Conservation (phyloP, 30 jellyfish, hydroid and myxozoan species). For the Clytia hemisphaerica region DNA sequence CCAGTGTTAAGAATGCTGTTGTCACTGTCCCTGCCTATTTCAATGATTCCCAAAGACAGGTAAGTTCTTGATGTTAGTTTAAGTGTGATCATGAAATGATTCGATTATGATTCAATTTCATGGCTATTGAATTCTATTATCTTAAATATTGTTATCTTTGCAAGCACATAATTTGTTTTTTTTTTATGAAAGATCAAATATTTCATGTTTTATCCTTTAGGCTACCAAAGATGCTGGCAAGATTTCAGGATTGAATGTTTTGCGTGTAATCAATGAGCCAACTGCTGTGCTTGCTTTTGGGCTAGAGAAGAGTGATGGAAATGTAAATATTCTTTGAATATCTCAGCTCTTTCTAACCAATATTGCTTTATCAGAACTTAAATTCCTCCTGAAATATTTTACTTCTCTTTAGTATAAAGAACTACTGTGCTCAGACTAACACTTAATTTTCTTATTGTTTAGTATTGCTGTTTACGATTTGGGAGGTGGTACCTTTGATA, state of each 20-base stretch:
- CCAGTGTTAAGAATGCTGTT: constrained; percentile 86
- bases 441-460: too few relatives aligned
- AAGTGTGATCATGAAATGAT: not conserved
- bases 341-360: too few relatives aligned
- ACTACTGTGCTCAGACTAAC: not conserved
- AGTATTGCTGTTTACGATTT: constrained; percentile 96
- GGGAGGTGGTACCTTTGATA: constrained; percentile 99
- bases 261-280: constrained; percentile 93
- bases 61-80: not conserved
- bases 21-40: constrained; percentile 95
- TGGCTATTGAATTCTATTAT: not conserved
- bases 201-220: too few relatives aligned
- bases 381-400: not conserved
- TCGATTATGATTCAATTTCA: not conserved
- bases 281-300: constrained; percentile 99
- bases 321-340: constrained; percentile 50
- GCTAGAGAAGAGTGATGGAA: constrained; percentile 91
- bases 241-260: constrained; percentile 88
- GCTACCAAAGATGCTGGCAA: constrained; percentile 99
- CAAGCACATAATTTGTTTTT: not conserved
- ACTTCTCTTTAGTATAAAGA: not conserved
- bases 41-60: constrained; percentile 97
- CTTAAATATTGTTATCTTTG: too few relatives aligned
- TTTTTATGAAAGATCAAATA: too few relatives aligned
- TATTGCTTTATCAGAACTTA: too few relatives aligned